Evolutionary conservation across 1,140 invertebrate genomes (phyloP).

Genomic region (Anastrepha ludens): DNA sequence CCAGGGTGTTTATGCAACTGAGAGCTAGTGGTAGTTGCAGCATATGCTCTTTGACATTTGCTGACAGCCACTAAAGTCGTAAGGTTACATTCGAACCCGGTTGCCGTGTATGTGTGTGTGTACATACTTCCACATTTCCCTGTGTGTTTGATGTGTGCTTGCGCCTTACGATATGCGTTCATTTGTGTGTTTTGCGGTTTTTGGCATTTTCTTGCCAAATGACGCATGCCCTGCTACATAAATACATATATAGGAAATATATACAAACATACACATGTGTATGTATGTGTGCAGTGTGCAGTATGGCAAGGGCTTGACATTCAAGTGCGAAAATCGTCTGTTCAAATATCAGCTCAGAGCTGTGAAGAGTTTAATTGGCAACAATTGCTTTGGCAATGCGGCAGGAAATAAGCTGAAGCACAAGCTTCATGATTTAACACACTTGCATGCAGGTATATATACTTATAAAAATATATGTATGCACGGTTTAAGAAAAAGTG

Average conservation of each 20-base stretch:
- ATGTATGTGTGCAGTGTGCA: neutral
- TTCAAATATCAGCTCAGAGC: neutral
- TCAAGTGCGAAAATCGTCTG: slow-evolving; percentile 25
- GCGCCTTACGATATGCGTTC: slow-evolving; percentile 36
- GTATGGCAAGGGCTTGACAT: neutral
- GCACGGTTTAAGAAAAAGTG: too few species aligned
- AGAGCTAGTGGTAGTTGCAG: neutral
- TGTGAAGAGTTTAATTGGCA: slow-evolving; percentile 32
- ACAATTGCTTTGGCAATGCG: neutral
- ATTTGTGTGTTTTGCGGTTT: slow-evolving; percentile 56
- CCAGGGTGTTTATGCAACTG: neutral
- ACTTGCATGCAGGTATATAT: too few species aligned
- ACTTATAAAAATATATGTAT: too few species aligned
- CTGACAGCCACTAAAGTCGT: slow-evolving; percentile 13
- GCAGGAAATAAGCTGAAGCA: neutral
- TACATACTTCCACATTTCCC: too few species aligned
- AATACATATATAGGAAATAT: neutral
- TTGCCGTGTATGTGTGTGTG: neutral
- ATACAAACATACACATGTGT: neutral
- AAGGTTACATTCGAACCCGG: slow-evolving; percentile 28
- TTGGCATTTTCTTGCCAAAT: slow-evolving; percentile 57
- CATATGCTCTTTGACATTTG: slow-evolving; percentile 36
- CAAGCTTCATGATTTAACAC: neutral
- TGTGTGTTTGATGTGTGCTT: neutral
- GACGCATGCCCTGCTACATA: slow-evolving; percentile 1